phyloP scores from a whole-genome alignment of 2,797 vertebrate genomes.

The Carcharodon carcharias region DNA sequence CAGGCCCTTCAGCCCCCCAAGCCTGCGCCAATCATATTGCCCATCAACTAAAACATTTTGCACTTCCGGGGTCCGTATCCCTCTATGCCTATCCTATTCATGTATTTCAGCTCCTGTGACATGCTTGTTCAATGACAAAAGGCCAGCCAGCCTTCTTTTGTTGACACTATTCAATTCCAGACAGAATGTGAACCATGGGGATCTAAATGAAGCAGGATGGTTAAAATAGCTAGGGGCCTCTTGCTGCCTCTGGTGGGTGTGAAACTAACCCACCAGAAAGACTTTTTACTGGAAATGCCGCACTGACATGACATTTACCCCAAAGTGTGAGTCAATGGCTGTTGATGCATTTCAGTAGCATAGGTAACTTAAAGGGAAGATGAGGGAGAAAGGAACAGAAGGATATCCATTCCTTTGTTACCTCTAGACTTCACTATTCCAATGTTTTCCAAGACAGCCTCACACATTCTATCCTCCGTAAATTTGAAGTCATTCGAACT shows the following conservation, averaged over 20 bases:
- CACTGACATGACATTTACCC: background rate
- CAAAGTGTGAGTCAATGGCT: background rate
- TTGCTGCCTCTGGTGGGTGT: background rate
- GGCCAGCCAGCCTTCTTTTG: background rate
- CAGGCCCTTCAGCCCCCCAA: too few relatives aligned
- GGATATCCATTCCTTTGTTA: background rate
- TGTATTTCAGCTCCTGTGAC: too few relatives aligned
- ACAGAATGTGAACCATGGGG: background rate
- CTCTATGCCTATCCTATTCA: too few relatives aligned
- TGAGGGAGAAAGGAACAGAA: too few relatives aligned
- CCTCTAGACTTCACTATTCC: background rate
- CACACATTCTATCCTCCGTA: background rate
- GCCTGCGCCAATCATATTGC: too few relatives aligned
- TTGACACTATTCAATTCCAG: background rate
- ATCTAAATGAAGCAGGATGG: background rate
- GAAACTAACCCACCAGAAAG: background rate
- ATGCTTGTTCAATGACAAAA: background rate
- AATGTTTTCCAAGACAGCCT: background rate
- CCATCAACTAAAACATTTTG: too few relatives aligned
- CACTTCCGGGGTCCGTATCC: too few relatives aligned
- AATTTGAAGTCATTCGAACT: background rate
- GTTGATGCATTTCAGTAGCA: background rate
- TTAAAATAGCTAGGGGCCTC: background rate
- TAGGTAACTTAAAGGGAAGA: background rate
- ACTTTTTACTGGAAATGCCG: background rate